A percentile compares a stretch with the other conserved stretches of the same genome.
Conservation (phyloP, 2,113 vertebrate genomes). For the Crotalus viridis region DNA sequence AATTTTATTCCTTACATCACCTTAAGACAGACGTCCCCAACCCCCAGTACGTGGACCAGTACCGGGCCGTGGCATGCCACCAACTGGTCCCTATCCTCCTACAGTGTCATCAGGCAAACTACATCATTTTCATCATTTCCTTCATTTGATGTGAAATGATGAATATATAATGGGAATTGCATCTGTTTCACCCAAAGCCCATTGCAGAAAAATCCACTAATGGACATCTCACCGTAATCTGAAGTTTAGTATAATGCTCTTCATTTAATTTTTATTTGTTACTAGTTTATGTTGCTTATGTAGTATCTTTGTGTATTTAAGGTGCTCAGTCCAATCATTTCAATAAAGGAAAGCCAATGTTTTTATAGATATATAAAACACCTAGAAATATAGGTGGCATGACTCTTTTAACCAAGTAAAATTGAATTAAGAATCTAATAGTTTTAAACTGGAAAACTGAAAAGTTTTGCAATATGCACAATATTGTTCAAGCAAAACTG, state of each 20-base stretch:
- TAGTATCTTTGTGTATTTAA: constrained; percentile 44
- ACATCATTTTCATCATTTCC: background rate
- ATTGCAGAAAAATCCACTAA: background rate
- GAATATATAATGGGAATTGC: background rate
- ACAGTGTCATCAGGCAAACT: background rate
- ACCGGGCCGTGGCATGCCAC: no score
- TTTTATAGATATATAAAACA: constrained; percentile 76
- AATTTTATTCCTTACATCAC: no score
- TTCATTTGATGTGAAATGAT: background rate
- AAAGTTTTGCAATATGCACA: constrained; percentile 79
- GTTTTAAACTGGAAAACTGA: constrained; percentile 78
- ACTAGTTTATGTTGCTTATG: constrained; percentile 25
- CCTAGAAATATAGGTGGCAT: constrained; percentile 79
- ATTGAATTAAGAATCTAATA: constrained; percentile 75
- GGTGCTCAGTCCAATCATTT: constrained; percentile 74
- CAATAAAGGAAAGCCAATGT: constrained; percentile 77
- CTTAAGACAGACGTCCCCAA: no score
- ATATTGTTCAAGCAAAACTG: constrained; percentile 80
- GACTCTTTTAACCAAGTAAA: constrained; percentile 78
- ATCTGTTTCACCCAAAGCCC: background rate
- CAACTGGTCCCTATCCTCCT: background rate
- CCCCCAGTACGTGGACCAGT: no score
- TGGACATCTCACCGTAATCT: background rate
- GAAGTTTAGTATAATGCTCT: background rate
- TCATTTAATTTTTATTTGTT: constrained; percentile 11